Base-by-base conservation (phyloP, 2,113 vertebrate genomes). In the Ochotona curzoniae region DNA sequence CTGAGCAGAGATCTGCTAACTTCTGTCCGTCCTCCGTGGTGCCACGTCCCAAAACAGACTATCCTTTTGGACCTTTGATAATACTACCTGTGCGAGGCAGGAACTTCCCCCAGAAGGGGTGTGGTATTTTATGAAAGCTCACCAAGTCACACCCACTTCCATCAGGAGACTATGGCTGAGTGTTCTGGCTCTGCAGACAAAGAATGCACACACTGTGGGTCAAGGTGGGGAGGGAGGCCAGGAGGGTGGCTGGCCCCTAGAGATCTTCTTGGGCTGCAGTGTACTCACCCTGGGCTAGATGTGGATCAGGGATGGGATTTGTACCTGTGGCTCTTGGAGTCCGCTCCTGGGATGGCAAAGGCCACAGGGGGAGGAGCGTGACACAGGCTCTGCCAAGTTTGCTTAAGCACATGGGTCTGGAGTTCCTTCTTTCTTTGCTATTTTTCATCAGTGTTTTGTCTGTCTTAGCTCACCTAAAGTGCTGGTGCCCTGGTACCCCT, bases 41-140 rank as follows among this genome's bases (percentile, higher is more conserved):
- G 15, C 69, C 74, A 60, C 23, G 66, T 64, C 74, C 75, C 69
- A 67, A 76, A 78, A 47, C 87, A n/a, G 78, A 38, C 20, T 63
- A 49, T 89, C 74, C 78, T 81, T 79, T 17, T 47, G 78, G 61
- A 47, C 49, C 54, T 49, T 74, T 76, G 63, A 18, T 28, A 32
- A 30, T 67, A 0, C 14, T 18, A 8, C 30, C 44, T 2, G 25
- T 1, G 44, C 57, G 21, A 8, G 25, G 14, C 0, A 2, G 60
- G 30, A 49, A 64, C 82, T 32, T 75, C 76, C n/a, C 49, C 82
- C 25, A 1, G 47, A 44, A 83, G 63, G 87, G 28, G 8, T n/a
- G 38, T 54, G 57, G 15, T 17, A 1, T 28, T 73, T 70, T 15
- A 30, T 44, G 44, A 38, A 76, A 7, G 80, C 60, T 61, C 30